Conservation (phyloP, 2,797 vertebrate genomes). For the Lepilemur ruficaudatus region DNA sequence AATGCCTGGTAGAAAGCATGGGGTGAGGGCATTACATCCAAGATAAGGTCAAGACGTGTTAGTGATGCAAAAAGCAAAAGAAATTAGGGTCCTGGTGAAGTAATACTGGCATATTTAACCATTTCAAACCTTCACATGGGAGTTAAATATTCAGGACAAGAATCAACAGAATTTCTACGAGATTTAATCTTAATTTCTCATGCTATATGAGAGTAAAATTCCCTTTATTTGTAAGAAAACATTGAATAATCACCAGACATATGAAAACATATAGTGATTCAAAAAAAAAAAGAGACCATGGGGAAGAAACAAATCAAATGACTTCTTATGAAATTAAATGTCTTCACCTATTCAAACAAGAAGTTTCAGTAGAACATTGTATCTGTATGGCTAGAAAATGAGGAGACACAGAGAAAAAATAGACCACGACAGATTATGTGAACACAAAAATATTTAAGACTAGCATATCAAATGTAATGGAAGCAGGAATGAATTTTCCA, state of each 20-base stretch:
- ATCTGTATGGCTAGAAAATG: neutral
- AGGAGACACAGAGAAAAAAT: neutral
- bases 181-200: neutral
- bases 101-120: neutral
- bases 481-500: neutral
- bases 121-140: neutral
- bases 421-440: neutral
- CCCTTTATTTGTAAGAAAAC: neutral
- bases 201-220: neutral
- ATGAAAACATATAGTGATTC: neutral
- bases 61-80: neutral
- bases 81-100: neutral
- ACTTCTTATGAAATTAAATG: neutral
- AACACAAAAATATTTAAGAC: neutral
- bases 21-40: neutral
- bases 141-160: neutral
- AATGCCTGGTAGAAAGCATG: neutral
- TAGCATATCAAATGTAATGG: neutral
- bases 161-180: neutral
- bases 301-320: neutral
- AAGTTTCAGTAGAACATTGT: neutral
- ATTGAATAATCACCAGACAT: neutral
- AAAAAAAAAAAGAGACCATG: neutral
- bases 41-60: neutral
- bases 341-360: neutral